Conservation (phyloP, 2,113 vertebrate species). For the Sinocyclocheilus maitianheensis region DNA sequence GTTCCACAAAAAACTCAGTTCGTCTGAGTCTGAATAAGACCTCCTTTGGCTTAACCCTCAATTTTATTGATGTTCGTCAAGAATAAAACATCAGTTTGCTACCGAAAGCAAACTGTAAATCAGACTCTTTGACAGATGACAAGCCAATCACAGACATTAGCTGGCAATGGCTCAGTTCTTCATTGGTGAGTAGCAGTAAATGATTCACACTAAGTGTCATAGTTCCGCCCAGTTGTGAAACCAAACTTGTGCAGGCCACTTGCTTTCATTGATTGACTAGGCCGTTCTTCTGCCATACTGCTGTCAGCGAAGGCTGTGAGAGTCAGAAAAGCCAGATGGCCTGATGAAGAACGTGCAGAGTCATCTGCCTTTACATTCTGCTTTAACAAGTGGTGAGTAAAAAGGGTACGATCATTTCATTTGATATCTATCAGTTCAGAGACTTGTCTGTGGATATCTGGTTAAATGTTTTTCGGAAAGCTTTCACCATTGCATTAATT, state of each 20-base stretch:
- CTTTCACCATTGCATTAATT: neutral
- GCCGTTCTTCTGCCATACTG: slow-evolving; percentile 47
- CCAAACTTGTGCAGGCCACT: slow-evolving; percentile 46
- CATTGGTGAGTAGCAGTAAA: slow-evolving; percentile 70
- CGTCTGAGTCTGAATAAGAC: neutral
- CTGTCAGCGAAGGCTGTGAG: slow-evolving; percentile 11
- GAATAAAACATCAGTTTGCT: neutral
- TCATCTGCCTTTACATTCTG: slow-evolving; percentile 9
- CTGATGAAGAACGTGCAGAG: slow-evolving; percentile 23
- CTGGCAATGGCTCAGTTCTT: slow-evolving; percentile 64
- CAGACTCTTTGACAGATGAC: slow-evolving; percentile 22
- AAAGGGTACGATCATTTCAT: neutral
- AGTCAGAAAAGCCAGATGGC: slow-evolving; percentile 35
- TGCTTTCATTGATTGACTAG: slow-evolving; percentile 66
- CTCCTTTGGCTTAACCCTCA: neutral
- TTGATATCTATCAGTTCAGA: neutral
- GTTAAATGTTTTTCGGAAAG: neutral
- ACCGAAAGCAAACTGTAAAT: slow-evolving; percentile 16
- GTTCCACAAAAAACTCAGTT: slow-evolving; percentile 14
- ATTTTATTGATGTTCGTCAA: slow-evolving; percentile 21
- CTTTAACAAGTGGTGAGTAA: slow-evolving; percentile 47
- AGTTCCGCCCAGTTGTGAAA: slow-evolving; percentile 63
- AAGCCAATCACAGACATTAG: slow-evolving; percentile 61
- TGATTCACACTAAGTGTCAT: slow-evolving; percentile 71
- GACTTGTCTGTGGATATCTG: neutral